These are phyloP conservation scores for Stramonita haemastoma DNA, from an alignment of 2,888 invertebrate genomes.

Conservation along the genomic window DNA sequence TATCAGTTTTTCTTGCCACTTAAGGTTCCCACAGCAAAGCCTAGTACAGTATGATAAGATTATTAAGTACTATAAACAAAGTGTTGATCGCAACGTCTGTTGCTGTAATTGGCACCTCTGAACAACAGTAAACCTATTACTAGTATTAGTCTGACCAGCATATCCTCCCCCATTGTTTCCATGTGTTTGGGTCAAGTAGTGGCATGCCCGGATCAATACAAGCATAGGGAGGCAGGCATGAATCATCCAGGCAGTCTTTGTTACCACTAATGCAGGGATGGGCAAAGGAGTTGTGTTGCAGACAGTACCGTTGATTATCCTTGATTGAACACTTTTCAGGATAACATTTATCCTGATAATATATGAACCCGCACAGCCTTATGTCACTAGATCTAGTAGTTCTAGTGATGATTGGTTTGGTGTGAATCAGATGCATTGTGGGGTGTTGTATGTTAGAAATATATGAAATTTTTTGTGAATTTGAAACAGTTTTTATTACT, in stretches of 20 bases:
- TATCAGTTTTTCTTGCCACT: no score
- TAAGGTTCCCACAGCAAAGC: no score
- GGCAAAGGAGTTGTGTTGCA: background rate
- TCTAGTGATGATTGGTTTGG: background rate
- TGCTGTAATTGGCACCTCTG: no score
- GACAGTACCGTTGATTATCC: background rate
- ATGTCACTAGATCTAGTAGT: background rate
- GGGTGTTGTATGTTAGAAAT: no score
- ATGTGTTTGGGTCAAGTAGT: conserved; percentile 30
- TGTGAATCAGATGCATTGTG: no score
- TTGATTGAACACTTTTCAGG: background rate
- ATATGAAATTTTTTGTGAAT: no score
- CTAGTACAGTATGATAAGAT: no score
- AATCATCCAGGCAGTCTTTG: conserved; percentile 36
- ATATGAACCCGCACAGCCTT: background rate
- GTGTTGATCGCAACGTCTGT: no score
- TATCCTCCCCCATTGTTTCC: conserved; percentile 8
- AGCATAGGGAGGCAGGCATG: conserved; percentile 21
- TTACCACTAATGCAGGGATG: conserved; percentile 9
- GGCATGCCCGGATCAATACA: conserved; percentile 19
- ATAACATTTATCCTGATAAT: background rate
- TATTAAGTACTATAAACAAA: no score
- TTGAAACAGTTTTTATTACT: no score
- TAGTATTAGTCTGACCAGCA: background rate
- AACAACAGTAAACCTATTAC: no score